A percentile compares a stretch with the other conserved stretches of the same genome.
These are phyloP conservation scores for Euleptes europaea DNA, from an alignment of 2,113 vertebrate genomes.

Conservation along the genomic window DNA sequence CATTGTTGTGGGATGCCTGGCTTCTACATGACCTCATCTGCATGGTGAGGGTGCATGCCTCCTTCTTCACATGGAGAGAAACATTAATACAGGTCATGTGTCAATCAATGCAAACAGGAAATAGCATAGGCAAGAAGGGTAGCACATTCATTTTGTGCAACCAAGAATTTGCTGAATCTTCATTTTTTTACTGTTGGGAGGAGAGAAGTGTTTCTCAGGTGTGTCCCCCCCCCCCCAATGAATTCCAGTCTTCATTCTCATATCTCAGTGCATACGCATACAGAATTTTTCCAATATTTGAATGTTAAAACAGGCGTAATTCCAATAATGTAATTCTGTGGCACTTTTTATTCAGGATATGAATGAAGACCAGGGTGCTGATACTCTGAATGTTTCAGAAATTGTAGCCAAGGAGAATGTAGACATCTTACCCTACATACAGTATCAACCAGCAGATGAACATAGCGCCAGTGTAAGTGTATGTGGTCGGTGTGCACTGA, in stretches of 20 bases:
- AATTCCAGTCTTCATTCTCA: neutral
- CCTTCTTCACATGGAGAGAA: too few species aligned
- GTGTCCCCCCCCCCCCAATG: neutral
- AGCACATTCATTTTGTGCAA: neutral
- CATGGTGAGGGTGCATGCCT: too few species aligned
- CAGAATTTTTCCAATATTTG: neutral
- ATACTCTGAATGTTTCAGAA: slow-evolving; percentile 72
- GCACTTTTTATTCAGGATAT: slow-evolving; percentile 50
- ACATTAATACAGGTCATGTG: too few species aligned
- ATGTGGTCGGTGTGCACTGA: neutral
- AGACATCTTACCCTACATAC: slow-evolving; percentile 83
- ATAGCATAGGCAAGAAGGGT: neutral
- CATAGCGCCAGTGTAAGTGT: neutral
- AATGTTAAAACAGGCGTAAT: neutral
- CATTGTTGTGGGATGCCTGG: too few species aligned
- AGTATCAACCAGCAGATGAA: slow-evolving; percentile 57
- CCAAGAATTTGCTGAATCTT: neutral
- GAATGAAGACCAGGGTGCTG: slow-evolving; percentile 47
- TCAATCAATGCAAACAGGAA: too few species aligned
- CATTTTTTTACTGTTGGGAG: neutral
- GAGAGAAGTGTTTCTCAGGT: neutral
- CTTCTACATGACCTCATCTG: too few species aligned
- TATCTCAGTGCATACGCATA: neutral
- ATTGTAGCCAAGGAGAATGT: slow-evolving; percentile 81
- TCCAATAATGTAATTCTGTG: neutral